Evolutionary conservation across 1,140 invertebrate genomes (phyloP).

Genomic region (Solenopsis fugax): DNA sequence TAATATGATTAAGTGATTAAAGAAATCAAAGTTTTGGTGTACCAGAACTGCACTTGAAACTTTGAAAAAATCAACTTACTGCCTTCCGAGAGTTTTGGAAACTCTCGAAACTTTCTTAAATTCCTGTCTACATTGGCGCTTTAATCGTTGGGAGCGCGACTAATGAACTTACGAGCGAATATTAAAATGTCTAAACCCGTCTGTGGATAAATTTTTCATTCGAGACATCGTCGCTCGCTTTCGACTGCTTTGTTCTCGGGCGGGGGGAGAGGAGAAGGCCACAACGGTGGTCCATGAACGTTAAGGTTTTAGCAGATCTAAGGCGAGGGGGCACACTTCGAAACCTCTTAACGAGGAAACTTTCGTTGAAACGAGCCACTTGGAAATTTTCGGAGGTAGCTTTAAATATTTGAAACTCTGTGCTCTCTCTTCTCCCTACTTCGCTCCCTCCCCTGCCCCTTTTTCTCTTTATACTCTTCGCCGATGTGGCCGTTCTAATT

Average conservation of each 20-base stretch:
- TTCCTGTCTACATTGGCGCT: too few species aligned
- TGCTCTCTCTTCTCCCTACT: background rate
- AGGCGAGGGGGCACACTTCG: slow-evolving; percentile 18
- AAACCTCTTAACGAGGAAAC: slow-evolving; percentile 77
- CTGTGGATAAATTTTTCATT: slow-evolving; percentile 63
- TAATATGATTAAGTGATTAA: background rate
- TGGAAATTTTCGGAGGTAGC: slow-evolving; percentile 76
- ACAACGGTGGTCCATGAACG: slow-evolving; percentile 36
- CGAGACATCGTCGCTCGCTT: slow-evolving; percentile 44
- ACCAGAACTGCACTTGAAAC: background rate
- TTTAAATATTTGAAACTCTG: slow-evolving; percentile 79
- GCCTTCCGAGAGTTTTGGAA: background rate
- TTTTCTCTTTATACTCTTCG: slow-evolving; percentile 51
- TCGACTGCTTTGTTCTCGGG: background rate
- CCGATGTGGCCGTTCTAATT: slow-evolving; percentile 78
- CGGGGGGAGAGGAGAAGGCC: too few species aligned
- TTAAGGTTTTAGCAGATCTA: slow-evolving; percentile 55
- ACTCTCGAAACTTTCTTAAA: background rate
- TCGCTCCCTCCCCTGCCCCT: background rate
- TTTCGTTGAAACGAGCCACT: slow-evolving; percentile 75
- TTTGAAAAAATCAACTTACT: background rate
- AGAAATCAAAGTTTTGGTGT: background rate
- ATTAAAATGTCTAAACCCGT: slow-evolving; percentile 21
- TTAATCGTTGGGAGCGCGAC: slow-evolving; percentile 4
- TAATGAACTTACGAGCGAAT: slow-evolving; percentile 46